phyloP scores from a whole-genome alignment of 2,888 invertebrate genomes.

The Caradrina clavipalpis region DNA sequence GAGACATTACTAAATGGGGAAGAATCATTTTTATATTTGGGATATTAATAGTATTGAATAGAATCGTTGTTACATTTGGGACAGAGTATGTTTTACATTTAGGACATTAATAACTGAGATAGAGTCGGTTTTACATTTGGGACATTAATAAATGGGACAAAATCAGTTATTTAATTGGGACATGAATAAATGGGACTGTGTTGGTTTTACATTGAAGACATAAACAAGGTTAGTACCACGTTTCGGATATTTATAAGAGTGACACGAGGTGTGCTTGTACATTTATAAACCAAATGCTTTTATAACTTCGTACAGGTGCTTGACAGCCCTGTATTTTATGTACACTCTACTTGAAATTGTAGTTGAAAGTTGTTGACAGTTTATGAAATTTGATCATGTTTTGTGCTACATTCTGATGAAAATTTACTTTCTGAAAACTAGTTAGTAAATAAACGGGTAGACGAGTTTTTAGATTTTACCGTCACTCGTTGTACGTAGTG shows the following conservation, averaged over 20 bases:
- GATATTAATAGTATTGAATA: no score
- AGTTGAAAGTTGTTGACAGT: constrained; percentile 65
- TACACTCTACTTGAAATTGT: constrained; percentile 47
- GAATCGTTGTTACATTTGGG: no score
- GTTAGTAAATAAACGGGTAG: constrained; percentile 30
- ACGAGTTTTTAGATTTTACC: constrained; percentile 29
- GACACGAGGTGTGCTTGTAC: no score
- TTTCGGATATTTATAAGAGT: not conserved
- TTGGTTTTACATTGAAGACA: not conserved
- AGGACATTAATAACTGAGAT: no score
- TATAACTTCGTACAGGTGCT: not conserved
- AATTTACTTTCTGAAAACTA: constrained; percentile 42
- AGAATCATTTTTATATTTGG: not conserved
- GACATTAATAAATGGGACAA: no score
- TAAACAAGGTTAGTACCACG: not conserved
- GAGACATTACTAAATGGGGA: not conserved
- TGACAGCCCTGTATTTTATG: constrained; percentile 54
- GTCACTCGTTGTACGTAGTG: not conserved
- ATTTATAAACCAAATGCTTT: no score
- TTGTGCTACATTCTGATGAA: constrained; percentile 46
- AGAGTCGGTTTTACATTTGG: no score
- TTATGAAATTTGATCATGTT: constrained; percentile 65
- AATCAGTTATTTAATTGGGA: no score
- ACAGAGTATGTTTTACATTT: not conserved
- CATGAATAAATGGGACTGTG: no score